Evolutionary conservation across 2,888 invertebrate species (phyloP).

Genomic region (Tricholauxania praeusta): DNA sequence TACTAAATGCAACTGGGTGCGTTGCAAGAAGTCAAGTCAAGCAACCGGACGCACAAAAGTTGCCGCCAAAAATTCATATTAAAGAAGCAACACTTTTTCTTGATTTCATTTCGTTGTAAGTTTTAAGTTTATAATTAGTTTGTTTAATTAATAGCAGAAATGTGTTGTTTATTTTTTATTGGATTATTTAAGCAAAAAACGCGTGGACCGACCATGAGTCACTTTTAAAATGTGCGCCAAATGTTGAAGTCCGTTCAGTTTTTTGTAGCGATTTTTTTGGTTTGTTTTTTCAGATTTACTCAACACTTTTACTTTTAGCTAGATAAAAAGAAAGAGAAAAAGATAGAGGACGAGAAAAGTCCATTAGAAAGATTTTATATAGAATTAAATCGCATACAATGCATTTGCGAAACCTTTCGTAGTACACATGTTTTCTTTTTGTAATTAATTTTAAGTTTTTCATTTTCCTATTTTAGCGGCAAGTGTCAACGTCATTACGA

Average conservation of each 20-base stretch:
- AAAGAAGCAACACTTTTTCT: background rate
- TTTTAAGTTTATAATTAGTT: constrained; percentile 19
- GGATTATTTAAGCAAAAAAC: background rate
- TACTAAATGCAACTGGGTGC: constrained; percentile 5
- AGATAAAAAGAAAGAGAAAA: constrained; percentile 3
- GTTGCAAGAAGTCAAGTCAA: background rate
- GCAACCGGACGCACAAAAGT: background rate
- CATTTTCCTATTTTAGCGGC: background rate
- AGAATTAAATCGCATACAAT: constrained; percentile 16
- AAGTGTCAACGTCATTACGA: constrained; percentile 42
- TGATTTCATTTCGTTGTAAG: background rate
- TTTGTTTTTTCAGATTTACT: constrained; percentile 2
- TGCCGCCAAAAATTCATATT: constrained; percentile 11
- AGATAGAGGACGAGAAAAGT: background rate
- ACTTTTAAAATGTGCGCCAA: constrained; percentile 6
- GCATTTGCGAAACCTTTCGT: constrained; percentile 41
- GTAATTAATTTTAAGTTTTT: constrained; percentile 18
- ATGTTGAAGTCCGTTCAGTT: constrained; percentile 8
- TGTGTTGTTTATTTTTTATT: constrained; percentile 24
- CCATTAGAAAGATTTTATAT: background rate
- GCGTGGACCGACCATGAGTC: constrained; percentile 19
- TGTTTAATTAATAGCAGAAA: constrained; percentile 1
- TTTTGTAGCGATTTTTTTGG: background rate
- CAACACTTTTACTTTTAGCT: background rate
- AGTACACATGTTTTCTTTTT: background rate